Conservation (phyloP, 2,113 vertebrate genomes). For the Mellivora capensis region DNA sequence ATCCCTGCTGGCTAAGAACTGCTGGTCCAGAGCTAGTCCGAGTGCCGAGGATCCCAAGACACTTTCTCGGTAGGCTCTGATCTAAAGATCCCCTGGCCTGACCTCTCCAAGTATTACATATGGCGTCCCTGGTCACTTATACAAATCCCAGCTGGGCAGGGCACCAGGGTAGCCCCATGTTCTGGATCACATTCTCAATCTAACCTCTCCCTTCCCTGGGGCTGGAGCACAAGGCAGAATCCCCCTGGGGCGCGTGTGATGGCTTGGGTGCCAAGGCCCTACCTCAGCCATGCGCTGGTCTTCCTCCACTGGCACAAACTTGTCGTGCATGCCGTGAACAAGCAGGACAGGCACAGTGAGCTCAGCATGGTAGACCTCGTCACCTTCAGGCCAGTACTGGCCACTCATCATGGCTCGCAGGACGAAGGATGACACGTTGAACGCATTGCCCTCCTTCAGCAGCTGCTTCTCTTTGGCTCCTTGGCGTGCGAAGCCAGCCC, state of each 20-base stretch:
- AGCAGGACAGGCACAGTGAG: slow-evolving; percentile 94
- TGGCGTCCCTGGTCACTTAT: neutral
- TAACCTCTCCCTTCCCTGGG: neutral
- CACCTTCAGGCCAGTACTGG: slow-evolving; percentile 98
- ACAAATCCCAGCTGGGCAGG: neutral
- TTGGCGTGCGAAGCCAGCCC: slow-evolving; percentile 97
- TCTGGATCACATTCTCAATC: neutral
- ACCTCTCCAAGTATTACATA: neutral
- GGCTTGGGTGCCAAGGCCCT: neutral
- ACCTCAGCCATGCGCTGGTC: slow-evolving; percentile 99
- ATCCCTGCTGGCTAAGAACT: neutral
- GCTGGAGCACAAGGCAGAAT: neutral
- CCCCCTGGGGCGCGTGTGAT: neutral
- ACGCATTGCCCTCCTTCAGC: slow-evolving; percentile 94
- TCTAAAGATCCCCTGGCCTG: neutral
- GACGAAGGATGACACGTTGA: slow-evolving; percentile 96
- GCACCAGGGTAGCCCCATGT: neutral
- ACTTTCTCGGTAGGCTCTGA: neutral
- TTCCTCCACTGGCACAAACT: slow-evolving; percentile 96
- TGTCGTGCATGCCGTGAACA: slow-evolving; percentile 97
- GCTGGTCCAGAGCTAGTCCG: neutral
- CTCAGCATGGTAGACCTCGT: slow-evolving; percentile 97
- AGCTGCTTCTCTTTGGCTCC: slow-evolving; percentile 98
- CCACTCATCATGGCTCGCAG: slow-evolving; percentile 98
- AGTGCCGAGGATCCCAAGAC: neutral